These are phyloP conservation scores for Forbesichthys papilliferus DNA, from an alignment of 2,113 vertebrate genomes.

Conservation along the genomic window DNA sequence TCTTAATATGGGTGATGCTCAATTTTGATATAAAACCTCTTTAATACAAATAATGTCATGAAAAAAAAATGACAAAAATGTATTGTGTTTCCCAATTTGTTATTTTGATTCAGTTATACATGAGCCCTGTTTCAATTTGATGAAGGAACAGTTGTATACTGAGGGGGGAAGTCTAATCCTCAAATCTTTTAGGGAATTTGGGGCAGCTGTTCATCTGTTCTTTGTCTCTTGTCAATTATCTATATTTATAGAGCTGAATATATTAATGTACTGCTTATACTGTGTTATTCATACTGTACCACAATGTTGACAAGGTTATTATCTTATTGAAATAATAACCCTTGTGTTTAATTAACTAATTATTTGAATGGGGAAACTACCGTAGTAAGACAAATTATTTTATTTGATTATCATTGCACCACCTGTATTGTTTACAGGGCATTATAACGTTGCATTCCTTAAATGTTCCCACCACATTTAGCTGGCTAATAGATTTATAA, in stretches of 20 bases:
- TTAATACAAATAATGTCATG: too few relatives aligned
- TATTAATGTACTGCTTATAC: background rate
- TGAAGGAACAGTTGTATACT: conserved; percentile 41
- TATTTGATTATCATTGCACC: background rate
- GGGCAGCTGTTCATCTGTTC: background rate
- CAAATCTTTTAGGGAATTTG: background rate
- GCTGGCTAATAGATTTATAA: background rate
- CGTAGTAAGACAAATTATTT: background rate
- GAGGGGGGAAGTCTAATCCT: conserved; percentile 29
- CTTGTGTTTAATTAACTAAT: background rate
- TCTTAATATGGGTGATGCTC: background rate
- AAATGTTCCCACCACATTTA: background rate
- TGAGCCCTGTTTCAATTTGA: conserved; percentile 5
- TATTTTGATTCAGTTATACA: conserved; percentile 10
- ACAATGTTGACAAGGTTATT: background rate
- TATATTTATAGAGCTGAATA: too few relatives aligned
- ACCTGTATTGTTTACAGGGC: conserved; percentile 32
- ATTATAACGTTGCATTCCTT: background rate
- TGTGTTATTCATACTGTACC: too few relatives aligned
- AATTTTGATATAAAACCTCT: background rate
- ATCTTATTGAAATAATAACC: background rate
- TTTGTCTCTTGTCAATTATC: background rate
- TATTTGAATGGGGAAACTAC: conserved; percentile 1
- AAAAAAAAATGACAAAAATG: too few relatives aligned
- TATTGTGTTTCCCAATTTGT: background rate